A percentile compares a stretch with the other conserved stretches of the same genome.
Conservation (phyloP, 2,797 vertebrate species). For the Microctenopoma steveboyesi region DNA sequence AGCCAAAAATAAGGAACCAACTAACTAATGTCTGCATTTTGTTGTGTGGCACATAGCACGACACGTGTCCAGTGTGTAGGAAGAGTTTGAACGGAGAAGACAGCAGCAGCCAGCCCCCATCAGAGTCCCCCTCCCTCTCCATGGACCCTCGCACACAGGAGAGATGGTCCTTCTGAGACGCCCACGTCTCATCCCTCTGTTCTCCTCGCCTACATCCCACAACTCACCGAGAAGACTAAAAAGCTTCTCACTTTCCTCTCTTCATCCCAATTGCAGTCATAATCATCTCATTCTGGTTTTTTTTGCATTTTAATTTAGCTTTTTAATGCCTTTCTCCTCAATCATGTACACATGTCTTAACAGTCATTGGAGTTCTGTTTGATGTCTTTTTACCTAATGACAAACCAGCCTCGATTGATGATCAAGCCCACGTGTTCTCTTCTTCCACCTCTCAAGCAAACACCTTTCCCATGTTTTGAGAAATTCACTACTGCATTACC, state of each 20-base stretch:
- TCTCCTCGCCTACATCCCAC: conserved; percentile 47
- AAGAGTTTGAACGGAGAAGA: conserved; percentile 95
- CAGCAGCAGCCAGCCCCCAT: conserved; percentile 85
- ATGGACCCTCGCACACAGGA: conserved; percentile 90
- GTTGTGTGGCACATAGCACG: conserved; percentile 84
- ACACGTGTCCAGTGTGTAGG: conserved; percentile 97
- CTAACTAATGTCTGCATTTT: conserved; percentile 20
- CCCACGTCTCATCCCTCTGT: conserved; percentile 38
- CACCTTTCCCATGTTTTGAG: conserved; percentile 40
- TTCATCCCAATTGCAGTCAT: conserved; percentile 64
- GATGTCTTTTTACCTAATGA: conserved; percentile 48
- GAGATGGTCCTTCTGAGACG: conserved; percentile 94
- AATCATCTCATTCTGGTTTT: conserved; percentile 65
- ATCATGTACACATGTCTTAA: conserved; percentile 61
- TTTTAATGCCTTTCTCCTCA: conserved; percentile 66
- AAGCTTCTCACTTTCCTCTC: conserved; percentile 54
- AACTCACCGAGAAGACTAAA: conserved; percentile 43
- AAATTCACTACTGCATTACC: conserved; percentile 69
- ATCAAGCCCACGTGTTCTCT: conserved; percentile 35
- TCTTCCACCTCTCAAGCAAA: conserved; percentile 34
- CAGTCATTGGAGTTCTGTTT: conserved; percentile 40
- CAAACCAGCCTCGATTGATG: conserved; percentile 47
- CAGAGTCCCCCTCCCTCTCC: conserved; percentile 86
- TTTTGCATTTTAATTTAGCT: conserved; percentile 52
- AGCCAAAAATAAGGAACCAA: background rate